These are phyloP conservation scores for Cryptotis parvus DNA, from an alignment of 2,113 vertebrate genomes.

Conservation along the genomic window DNA sequence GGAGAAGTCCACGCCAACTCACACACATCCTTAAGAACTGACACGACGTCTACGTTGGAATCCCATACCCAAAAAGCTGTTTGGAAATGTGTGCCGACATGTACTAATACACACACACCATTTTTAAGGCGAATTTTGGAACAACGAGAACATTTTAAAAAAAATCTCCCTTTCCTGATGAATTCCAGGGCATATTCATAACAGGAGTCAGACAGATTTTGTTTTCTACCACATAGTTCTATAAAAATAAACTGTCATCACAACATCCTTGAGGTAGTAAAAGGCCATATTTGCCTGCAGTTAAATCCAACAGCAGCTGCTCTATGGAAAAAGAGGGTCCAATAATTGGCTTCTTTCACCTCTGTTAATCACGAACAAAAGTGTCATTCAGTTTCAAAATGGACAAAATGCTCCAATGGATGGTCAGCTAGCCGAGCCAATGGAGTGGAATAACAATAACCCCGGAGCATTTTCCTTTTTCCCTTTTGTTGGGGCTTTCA, in stretches of 20 bases:
- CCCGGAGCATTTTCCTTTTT: conserved; percentile 89
- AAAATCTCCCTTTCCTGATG: conserved; percentile 63
- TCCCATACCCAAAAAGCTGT: neutral
- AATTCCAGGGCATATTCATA: conserved; percentile 78
- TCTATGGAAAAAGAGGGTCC: conserved; percentile 88
- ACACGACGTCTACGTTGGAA: neutral
- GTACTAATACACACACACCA: neutral
- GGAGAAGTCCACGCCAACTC: neutral
- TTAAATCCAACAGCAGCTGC: conserved; percentile 91
- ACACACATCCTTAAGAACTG: neutral
- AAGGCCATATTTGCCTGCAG: conserved; percentile 89
- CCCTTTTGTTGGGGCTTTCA: conserved; percentile 90
- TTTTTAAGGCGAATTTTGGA: conserved; percentile 37
- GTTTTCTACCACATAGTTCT: conserved; percentile 85
- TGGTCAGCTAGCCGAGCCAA: conserved; percentile 90
- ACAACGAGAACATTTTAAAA: neutral
- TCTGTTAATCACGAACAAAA: conserved; percentile 97
- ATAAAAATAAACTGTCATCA: conserved; percentile 89
- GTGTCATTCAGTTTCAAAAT: conserved; percentile 95
- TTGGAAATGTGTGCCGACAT: neutral
- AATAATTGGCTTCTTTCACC: conserved; percentile 98
- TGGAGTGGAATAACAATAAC: conserved; percentile 92
- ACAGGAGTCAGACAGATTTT: conserved; percentile 78
- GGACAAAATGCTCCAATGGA: conserved; percentile 92
- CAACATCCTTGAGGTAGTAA: conserved; percentile 85